Conservation (phyloP, 2,113 vertebrate species). For the Galemys pyrenaicus region DNA sequence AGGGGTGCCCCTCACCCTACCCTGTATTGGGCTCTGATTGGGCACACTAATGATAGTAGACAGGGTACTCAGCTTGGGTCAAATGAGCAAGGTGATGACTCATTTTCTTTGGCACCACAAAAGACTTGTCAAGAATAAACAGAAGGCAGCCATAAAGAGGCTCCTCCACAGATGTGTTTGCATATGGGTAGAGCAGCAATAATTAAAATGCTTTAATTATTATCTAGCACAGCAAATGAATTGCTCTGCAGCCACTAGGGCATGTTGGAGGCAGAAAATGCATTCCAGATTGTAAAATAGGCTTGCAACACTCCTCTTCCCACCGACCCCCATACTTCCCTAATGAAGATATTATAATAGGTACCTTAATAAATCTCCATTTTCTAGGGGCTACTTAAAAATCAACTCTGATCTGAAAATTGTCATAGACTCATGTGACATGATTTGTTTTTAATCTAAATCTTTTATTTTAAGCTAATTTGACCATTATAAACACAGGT, state of each 20-base stretch:
- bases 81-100: constrained; percentile 57
- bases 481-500: background rate
- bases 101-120: constrained; percentile 78
- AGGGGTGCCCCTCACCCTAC: no score
- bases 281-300: background rate
- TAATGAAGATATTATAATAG: background rate
- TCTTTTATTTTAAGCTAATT: constrained; percentile 41
- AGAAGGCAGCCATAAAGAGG: constrained; percentile 75
- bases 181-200: constrained; percentile 73
- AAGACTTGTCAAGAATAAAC: constrained; percentile 78
- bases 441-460: background rate
- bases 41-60: constrained; percentile 48
- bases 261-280: constrained; percentile 51
- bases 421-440: background rate
- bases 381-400: constrained; percentile 47
- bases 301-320: background rate
- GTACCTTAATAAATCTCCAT: background rate
- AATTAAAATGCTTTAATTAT: constrained; percentile 79
- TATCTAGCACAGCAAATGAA: constrained; percentile 72
- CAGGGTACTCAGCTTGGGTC: constrained; percentile 53
- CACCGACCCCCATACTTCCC: background rate
- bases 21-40: background rate
- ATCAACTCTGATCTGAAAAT: background rate
- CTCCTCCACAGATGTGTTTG: constrained; percentile 78
- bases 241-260: constrained; percentile 47